Base-by-base conservation (phyloP, 2,888 invertebrate species). In the Camptogramma bilineatum region DNA sequence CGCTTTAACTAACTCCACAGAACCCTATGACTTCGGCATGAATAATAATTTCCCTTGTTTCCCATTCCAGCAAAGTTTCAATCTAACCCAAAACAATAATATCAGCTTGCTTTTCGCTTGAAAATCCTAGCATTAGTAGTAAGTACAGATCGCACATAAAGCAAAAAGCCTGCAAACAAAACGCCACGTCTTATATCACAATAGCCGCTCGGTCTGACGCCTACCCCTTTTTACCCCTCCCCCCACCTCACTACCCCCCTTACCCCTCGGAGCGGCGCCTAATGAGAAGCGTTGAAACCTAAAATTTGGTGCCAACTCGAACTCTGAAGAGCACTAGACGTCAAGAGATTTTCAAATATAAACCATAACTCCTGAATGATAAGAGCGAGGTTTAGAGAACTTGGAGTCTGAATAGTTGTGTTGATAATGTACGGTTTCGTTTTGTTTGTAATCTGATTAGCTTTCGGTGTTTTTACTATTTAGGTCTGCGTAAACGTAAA, bases 281-380 rank as follows among this genome's bases (percentile, higher is more conserved):
- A 91, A 91, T 90, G 90, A 91, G 90, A 89, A 89, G 84, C 90
- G 88, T 87, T 84, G 87, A 83, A 84, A 90, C 83, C 90, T 89
- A 87, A 91, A 91, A 91, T 91, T 91, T 86, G 87, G 90, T 88
- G 88, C 91, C 90, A 90, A 89, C 90, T 91, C 91, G 85, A 90
- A 90, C 88, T 87, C 83, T 84, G 79, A 83, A 90, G 87, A 85
- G 83, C 84, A 81, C 84, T 87, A 81, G 80, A 85, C 74, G 57
- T 58, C 59, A 62, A 64, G 56, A 60, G 42, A 39, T 58, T 68
- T 73, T 70, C 42, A 62, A 70, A 79, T 80, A 78, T 71, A 71
- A 71, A 66, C 73, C 75, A 64, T 72, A 79, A 76, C 72, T 66
- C 64, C 63, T 44, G n/a, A 3, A 46, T 3, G 51, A 72, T 79